These are phyloP conservation scores for Chrysomela aeneicollis DNA, from an alignment of 2,888 invertebrate species.

Conservation along the genomic window DNA sequence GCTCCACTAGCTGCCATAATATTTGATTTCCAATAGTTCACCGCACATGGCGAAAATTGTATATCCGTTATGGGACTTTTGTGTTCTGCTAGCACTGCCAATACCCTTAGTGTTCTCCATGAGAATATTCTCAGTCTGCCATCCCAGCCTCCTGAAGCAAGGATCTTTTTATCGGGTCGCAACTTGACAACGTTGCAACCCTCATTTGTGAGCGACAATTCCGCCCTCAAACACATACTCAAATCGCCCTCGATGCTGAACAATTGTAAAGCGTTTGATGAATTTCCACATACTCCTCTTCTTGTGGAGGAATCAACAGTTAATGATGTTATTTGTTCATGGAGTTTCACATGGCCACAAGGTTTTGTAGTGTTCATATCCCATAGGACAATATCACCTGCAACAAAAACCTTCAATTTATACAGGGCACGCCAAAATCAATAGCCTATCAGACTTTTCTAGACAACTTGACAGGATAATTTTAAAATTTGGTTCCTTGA, in stretches of 20 bases:
- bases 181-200: conserved; percentile 76
- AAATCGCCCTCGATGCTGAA: conserved; percentile 65
- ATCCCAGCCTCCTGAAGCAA: conserved; percentile 80
- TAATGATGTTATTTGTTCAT: conserved; percentile 74
- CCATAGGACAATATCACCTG: conserved; percentile 73
- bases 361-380: conserved; percentile 70
- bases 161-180: conserved; percentile 75
- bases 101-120: conserved; percentile 76
- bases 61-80: conserved; percentile 76
- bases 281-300: conserved; percentile 73
- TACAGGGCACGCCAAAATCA: background rate
- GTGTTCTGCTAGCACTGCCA: conserved; percentile 79
- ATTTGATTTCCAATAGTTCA: conserved; percentile 74
- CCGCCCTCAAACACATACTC: conserved; percentile 61
- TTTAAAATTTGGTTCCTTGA: no score
- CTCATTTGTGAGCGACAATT: conserved; percentile 74
- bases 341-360: conserved; percentile 66
- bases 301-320: conserved; percentile 73
- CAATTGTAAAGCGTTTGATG: conserved; percentile 65
- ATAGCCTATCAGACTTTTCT: no score
- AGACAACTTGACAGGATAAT: no score
- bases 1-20: conserved; percentile 81
- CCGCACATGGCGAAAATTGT: conserved; percentile 71
- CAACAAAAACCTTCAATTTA: conserved; percentile 15
- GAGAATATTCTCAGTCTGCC: conserved; percentile 74